Conservation (phyloP, 2,888 invertebrate species). For the Punctoribates punctum region DNA sequence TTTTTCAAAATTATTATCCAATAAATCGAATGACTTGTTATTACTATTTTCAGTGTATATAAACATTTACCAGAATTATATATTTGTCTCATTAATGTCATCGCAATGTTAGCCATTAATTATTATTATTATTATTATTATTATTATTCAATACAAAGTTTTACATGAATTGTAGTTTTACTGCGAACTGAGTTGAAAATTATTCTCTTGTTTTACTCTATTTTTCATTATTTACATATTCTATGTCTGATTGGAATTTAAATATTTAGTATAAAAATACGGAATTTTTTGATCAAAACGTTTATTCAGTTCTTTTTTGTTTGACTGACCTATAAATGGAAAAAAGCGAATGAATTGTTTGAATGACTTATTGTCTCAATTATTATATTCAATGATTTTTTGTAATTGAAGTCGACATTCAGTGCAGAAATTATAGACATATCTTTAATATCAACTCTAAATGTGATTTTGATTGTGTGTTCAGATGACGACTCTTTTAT, state of each 20-base stretch:
- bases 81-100: constrained; percentile 31
- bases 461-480: constrained; percentile 37
- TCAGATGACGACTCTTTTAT: constrained; percentile 17
- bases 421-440: constrained; percentile 23
- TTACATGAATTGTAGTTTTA: constrained; percentile 24
- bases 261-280: not conserved
- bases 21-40: not conserved
- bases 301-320: not conserved
- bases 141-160: constrained; percentile 15
- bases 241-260: not conserved
- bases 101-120: constrained; percentile 6
- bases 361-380: constrained; percentile 16
- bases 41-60: constrained; percentile 18
- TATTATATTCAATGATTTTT: not conserved
- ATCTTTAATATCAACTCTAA: constrained; percentile 23
- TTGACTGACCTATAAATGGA: constrained; percentile 2
- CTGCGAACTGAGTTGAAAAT: not conserved
- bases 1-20: not conserved
- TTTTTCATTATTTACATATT: constrained; percentile 17
- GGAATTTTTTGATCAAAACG: constrained; percentile 6
- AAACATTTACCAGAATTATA: not conserved
- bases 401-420: constrained; percentile 13
- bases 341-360: too few relatives aligned
- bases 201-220: not conserved
- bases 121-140: not conserved